These are phyloP conservation scores for Notospermus geniculatus DNA, from an alignment of 1,140 invertebrate genomes.

Conservation along the genomic window DNA sequence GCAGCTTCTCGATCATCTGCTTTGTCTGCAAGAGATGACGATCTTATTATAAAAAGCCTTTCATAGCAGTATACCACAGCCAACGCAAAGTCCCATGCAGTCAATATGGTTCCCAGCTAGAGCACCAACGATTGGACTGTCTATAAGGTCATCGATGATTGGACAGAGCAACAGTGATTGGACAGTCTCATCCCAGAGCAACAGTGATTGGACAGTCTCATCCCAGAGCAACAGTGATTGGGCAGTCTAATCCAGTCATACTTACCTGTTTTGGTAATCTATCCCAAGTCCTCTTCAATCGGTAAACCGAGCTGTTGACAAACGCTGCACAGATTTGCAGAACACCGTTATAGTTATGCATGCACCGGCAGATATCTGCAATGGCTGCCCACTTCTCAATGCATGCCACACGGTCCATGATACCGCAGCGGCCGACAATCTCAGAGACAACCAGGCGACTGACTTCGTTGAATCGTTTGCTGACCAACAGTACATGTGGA, in stretches of 20 bases:
- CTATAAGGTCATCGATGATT: too few relatives aligned
- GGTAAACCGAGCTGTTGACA: constrained; percentile 83
- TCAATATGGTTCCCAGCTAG: too few relatives aligned
- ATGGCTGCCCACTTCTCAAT: constrained; percentile 95
- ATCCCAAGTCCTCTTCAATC: constrained; percentile 92
- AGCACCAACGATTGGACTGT: too few relatives aligned
- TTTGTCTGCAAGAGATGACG: constrained; percentile 66
- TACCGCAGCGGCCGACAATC: constrained; percentile 71
- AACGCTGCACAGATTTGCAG: constrained; percentile 92
- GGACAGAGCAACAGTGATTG: too few relatives aligned
- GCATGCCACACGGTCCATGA: constrained; percentile 71
- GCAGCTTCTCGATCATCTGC: constrained; percentile 83
- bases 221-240: too few relatives aligned
- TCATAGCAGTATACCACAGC: too few relatives aligned
- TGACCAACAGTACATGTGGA: constrained; percentile 85
- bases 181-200: too few relatives aligned
- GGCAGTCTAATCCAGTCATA: too few relatives aligned
- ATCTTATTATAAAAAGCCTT: too few relatives aligned
- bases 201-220: too few relatives aligned
- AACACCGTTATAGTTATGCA: constrained; percentile 94
- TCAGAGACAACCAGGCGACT: constrained; percentile 85
- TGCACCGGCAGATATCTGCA: constrained; percentile 84
- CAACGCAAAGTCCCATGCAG: too few relatives aligned
- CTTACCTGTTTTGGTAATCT: constrained; percentile 87
- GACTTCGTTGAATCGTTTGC: constrained; percentile 85